Percentiles rank a stretch among this genome's conserved stretches.
These are phyloP conservation scores for Leontopithecus rosalia DNA, from an alignment of 2,797 vertebrate genomes.

Conservation along the genomic window DNA sequence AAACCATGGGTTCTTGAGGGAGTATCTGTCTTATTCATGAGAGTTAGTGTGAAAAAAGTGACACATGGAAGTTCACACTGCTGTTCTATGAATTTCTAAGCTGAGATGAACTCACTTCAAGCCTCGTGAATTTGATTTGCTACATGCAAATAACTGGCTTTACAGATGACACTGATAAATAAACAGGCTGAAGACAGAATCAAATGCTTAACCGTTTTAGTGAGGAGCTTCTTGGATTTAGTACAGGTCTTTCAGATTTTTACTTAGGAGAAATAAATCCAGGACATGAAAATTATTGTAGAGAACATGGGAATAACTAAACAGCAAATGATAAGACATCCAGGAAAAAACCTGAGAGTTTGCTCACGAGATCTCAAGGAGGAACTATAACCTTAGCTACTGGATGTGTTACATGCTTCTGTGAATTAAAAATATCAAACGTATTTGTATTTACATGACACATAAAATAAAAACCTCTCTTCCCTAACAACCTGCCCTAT, in stretches of 20 bases:
- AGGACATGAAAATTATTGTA: neutral
- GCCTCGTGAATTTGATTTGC: slow-evolving; percentile 22
- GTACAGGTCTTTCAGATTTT: slow-evolving; percentile 13
- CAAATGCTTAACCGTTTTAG: slow-evolving; percentile 52
- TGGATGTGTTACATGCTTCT: neutral
- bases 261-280: slow-evolving; percentile 37
- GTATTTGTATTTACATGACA: neutral
- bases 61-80: neutral
- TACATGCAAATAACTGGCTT: slow-evolving; percentile 40
- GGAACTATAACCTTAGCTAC: neutral
- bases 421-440: slow-evolving; percentile 29
- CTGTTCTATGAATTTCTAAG: neutral
- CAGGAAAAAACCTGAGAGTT: neutral
- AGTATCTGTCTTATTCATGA: neutral
- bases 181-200: slow-evolving; percentile 43
- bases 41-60: neutral
- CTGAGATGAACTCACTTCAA: neutral
- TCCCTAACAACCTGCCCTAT: neutral
- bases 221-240: slow-evolving; percentile 4
- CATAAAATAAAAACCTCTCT: neutral
- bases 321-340: neutral
- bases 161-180: neutral
- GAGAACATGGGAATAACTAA: neutral
- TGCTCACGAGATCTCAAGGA: neutral
- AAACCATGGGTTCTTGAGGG: neutral